phyloP scores from a whole-genome alignment of 2,888 invertebrate genomes.

The Nephrotoma flavescens region DNA sequence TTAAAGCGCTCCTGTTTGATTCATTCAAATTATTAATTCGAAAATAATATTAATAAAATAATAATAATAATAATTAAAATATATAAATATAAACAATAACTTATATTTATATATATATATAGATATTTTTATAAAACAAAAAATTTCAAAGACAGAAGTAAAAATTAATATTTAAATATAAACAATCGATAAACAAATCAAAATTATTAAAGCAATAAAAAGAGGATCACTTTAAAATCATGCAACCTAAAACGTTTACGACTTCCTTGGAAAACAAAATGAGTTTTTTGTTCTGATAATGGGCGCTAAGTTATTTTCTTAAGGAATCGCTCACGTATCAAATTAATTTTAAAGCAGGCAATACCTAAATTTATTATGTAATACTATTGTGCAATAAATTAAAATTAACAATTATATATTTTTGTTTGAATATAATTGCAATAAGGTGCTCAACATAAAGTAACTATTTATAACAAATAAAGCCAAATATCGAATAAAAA shows the following conservation, averaged over 20 bases:
- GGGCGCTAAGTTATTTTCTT: no score
- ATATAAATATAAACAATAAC: conserved; percentile 1
- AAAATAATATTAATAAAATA: background rate
- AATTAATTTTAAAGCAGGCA: background rate
- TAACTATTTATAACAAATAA: background rate
- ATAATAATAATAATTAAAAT: conserved; percentile 5
- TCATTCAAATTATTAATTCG: conserved; percentile 3
- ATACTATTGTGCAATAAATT: background rate
- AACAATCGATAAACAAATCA: conserved; percentile 5
- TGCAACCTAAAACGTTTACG: background rate
- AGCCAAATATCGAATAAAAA: background rate
- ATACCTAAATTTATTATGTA: background rate
- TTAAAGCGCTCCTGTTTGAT: conserved; percentile 19
- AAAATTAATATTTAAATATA: background rate
- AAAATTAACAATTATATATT: background rate
- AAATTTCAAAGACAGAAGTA: background rate
- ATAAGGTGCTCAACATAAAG: background rate
- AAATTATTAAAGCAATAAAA: conserved; percentile 1
- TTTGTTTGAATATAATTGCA: background rate
- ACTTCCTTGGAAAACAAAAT: no score
- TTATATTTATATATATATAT: background rate
- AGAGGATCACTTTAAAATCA: background rate
- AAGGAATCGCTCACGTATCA: no score
- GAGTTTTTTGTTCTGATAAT: no score
- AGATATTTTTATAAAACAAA: conserved; percentile 1